Conservation (phyloP, 2,888 invertebrate genomes). For the Ectemnius cavifrons region DNA sequence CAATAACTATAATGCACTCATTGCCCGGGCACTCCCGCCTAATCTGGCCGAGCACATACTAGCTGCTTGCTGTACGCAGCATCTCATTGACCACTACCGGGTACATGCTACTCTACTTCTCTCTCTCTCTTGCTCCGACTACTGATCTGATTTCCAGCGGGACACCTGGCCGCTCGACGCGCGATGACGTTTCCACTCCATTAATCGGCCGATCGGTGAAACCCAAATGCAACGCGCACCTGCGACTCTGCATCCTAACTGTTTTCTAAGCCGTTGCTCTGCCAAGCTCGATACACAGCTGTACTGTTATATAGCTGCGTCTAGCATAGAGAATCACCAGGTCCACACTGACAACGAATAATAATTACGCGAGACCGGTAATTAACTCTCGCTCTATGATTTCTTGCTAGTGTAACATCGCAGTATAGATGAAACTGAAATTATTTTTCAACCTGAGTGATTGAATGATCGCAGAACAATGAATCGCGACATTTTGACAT, state of each 20-base stretch:
- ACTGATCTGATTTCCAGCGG: no score
- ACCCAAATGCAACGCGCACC: no score
- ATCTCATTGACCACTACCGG: slow-evolving; percentile 66
- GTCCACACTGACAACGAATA: slow-evolving; percentile 25
- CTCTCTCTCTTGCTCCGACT: neutral
- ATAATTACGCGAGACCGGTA: slow-evolving; percentile 22
- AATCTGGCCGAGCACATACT: slow-evolving; percentile 52
- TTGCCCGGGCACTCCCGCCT: slow-evolving; percentile 58
- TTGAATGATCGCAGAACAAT: no score
- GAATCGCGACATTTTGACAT: no score
- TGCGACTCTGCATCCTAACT: slow-evolving; percentile 23
- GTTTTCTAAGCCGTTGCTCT: slow-evolving; percentile 11
- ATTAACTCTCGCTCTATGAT: slow-evolving; percentile 17
- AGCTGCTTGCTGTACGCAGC: slow-evolving; percentile 34
- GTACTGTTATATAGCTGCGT: slow-evolving; percentile 42
- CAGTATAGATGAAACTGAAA: no score
- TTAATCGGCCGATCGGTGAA: no score
- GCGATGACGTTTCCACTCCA: no score
- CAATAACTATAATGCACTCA: slow-evolving; percentile 64
- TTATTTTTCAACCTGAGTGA: no score
- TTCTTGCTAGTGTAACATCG: no score
- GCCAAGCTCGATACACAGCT: no score
- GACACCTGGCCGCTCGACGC: no score
- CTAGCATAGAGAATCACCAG: slow-evolving; percentile 28
- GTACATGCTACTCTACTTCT: slow-evolving; percentile 21